These are phyloP conservation scores for Cheilinus undulatus DNA, from an alignment of 2,113 vertebrate species.

Conservation along the genomic window DNA sequence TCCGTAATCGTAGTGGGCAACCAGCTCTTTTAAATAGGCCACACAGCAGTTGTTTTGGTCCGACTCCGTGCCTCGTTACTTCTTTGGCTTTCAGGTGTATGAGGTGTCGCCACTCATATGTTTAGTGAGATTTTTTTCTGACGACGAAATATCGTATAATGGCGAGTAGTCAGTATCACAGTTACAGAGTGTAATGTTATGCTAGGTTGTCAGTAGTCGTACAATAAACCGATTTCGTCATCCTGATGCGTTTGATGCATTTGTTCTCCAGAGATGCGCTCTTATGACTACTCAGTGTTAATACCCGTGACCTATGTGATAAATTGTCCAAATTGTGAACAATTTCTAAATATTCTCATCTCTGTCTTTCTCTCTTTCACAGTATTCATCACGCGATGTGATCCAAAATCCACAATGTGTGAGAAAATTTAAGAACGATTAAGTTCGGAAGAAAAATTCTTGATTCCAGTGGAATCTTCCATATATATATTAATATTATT, in stretches of 20 bases:
- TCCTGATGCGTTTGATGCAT: slow-evolving; percentile 1
- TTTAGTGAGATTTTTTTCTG: neutral
- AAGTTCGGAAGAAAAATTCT: slow-evolving; percentile 84
- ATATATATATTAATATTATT: slow-evolving; percentile 79
- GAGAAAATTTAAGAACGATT: slow-evolving; percentile 92
- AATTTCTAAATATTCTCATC: slow-evolving; percentile 6
- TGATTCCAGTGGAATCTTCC: slow-evolving; percentile 99
- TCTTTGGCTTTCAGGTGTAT: neutral
- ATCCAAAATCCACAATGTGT: slow-evolving; percentile 94
- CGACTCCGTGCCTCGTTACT: slow-evolving; percentile 10
- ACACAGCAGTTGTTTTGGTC: slow-evolving; percentile 73
- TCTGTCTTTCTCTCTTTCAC: slow-evolving; percentile 72
- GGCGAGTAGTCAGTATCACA: neutral
- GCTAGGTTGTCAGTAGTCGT: neutral
- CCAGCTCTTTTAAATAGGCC: slow-evolving; percentile 68
- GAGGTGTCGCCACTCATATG: neutral
- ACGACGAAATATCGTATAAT: neutral
- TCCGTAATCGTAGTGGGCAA: slow-evolving; percentile 72
- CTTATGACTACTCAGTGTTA: neutral
- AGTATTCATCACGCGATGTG: slow-evolving; percentile 97
- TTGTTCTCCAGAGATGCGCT: neutral
- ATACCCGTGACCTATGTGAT: neutral
- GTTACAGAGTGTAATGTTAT: neutral
- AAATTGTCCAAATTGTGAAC: neutral
- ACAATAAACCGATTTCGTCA: neutral